Percentiles rank a stretch among this genome's conserved stretches.
These are phyloP conservation scores for Gymnorhina tibicen DNA, from an alignment of 2,113 vertebrate genomes.

Conservation along the genomic window DNA sequence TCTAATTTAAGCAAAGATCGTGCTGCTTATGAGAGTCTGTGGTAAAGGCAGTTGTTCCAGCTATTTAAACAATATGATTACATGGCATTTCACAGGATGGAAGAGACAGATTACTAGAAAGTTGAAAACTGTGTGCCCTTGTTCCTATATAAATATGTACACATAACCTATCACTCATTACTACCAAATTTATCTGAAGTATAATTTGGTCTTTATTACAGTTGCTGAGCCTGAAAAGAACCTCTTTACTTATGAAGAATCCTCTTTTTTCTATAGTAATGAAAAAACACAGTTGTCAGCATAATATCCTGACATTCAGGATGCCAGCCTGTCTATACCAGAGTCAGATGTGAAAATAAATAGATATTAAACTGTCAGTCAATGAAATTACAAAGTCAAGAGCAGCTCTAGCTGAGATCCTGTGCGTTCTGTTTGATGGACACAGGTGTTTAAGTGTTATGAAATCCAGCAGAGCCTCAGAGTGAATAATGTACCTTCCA, in stretches of 20 bases:
- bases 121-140: constrained; percentile 26
- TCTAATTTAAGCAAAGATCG: constrained; percentile 52
- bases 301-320: constrained; percentile 79
- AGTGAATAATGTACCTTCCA: constrained; percentile 71
- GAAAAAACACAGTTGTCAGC: constrained; percentile 77
- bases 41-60: constrained; percentile 61
- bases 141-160: constrained; percentile 55
- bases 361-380: constrained; percentile 91
- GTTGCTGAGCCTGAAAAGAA: constrained; percentile 55
- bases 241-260: constrained; percentile 60
- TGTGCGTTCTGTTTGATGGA: constrained; percentile 77
- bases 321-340: constrained; percentile 77
- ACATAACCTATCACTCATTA: constrained; percentile 60
- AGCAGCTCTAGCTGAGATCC: constrained; percentile 74
- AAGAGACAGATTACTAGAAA: constrained; percentile 50
- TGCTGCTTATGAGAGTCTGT: constrained; percentile 15
- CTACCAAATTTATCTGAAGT: constrained; percentile 65
- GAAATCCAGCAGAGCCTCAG: constrained; percentile 69
- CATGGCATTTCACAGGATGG: constrained; percentile 44
- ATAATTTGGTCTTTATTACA: constrained; percentile 64
- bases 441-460: constrained; percentile 82
- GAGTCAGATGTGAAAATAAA: constrained; percentile 87
- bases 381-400: constrained; percentile 85
- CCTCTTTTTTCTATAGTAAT: constrained; percentile 49
- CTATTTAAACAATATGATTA: constrained; percentile 74